Percentiles rank a stretch among this genome's conserved stretches.
Evolutionary conservation across 2,888 invertebrate genomes (phyloP).

Genomic region (Eupelmus urozonus): DNA sequence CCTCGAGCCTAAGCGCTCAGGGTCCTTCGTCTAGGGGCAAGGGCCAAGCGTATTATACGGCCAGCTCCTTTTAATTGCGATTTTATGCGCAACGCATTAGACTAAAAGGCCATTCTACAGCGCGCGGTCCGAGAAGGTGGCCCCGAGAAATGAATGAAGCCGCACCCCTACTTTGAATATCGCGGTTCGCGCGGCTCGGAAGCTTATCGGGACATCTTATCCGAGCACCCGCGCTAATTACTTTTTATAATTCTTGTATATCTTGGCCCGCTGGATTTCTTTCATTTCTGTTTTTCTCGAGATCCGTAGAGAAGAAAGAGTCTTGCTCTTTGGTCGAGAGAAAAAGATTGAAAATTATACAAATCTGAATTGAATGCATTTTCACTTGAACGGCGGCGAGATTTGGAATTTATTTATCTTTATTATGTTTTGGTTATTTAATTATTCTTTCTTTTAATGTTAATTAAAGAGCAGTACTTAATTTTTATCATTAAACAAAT

Average conservation of each 20-base stretch:
- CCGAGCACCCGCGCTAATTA: conserved; percentile 51
- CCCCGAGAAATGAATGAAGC: conserved; percentile 50
- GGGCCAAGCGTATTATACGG: conserved; percentile 48
- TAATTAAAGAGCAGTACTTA: too few species aligned
- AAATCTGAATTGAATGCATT: conserved; percentile 39
- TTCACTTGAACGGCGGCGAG: conserved; percentile 5
- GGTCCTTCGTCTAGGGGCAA: too few species aligned
- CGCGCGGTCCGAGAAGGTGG: conserved; percentile 36
- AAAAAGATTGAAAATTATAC: conserved; percentile 44
- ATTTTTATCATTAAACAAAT: too few species aligned
- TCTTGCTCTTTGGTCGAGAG: too few species aligned
- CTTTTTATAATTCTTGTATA: conserved; percentile 58
- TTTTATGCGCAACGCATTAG: conserved; percentile 70
- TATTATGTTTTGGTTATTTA: too few species aligned
- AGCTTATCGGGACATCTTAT: conserved; percentile 60
- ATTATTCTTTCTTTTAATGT: too few species aligned
- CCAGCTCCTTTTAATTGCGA: conserved; percentile 65
- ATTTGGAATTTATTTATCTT: background rate
- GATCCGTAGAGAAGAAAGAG: too few species aligned
- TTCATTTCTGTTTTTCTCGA: too few species aligned
- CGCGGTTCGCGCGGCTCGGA: conserved; percentile 41
- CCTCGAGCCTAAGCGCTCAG: too few species aligned
- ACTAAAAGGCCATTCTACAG: conserved; percentile 68
- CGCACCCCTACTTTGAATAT: conserved; percentile 58
- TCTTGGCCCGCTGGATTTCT: conserved; percentile 18